Evolutionary conservation across 2,797 vertebrate species (phyloP).

Genomic region (Aphelocoma californica): DNA sequence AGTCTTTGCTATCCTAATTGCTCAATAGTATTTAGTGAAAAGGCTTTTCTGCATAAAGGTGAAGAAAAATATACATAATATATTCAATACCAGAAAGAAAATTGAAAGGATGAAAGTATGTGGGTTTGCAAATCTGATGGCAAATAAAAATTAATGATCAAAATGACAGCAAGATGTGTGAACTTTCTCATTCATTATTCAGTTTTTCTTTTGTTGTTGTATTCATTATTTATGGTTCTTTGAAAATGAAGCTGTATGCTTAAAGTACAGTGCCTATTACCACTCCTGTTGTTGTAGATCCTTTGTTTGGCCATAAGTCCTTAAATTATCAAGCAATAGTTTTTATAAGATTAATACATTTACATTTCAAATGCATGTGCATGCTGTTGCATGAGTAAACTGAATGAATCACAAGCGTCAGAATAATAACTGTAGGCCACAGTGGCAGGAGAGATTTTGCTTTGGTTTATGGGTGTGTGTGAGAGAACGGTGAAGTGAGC

Average conservation of each 20-base stretch:
- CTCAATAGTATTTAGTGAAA: not conserved
- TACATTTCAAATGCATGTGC: not conserved
- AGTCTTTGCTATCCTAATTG: not conserved
- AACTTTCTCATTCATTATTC: not conserved
- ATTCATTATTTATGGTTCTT: not conserved
- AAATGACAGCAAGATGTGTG: not conserved
- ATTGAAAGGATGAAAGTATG: not conserved
- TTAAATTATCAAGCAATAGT: not conserved
- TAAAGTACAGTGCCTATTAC: not conserved
- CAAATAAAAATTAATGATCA: not conserved
- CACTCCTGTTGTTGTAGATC: not conserved
- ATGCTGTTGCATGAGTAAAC: not conserved
- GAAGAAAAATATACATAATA: not conserved
- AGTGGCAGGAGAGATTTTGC: not conserved
- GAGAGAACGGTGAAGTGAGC: not conserved
- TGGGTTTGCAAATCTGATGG: not conserved
- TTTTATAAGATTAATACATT: not conserved
- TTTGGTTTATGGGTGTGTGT: not conserved
- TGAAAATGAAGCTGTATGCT: not conserved
- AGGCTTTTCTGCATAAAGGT: not conserved
- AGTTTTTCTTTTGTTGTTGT: not conserved
- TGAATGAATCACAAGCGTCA: not conserved
- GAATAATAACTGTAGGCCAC: not conserved
- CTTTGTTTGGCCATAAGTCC: not conserved
- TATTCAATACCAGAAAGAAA: not conserved